Evolutionary conservation across 2,113 vertebrate species (phyloP), one percentile per base, ranked within the genome.

Genomic region (Pedionomus torquatus): DNA sequence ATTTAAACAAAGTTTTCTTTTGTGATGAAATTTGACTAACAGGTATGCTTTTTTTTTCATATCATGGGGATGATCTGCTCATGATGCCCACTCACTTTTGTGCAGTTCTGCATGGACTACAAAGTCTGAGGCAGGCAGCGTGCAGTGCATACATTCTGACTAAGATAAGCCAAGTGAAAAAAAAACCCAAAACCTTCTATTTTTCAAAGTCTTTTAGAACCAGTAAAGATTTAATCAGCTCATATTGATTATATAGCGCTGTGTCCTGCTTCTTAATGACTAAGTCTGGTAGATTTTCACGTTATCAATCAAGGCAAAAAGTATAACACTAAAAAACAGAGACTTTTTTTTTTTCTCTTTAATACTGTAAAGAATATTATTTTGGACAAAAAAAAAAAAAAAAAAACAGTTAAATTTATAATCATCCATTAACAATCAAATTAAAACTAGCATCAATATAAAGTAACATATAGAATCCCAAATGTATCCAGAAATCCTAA

Each of bases 191-290:
- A 31, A 31, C 17, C 19, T 77, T 77, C 6, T 81, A 31, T 80
- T 94, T 88, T 89, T 80, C 46, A 75, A 78, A 93, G 51, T 35
- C 55, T 92, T 86, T 89, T 35, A 54, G 51, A 83, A 81, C 41
- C 0, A 0, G 25, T 89, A 83, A 86, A 83, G 90, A 89, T 93
- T 88, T 92, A 89, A 87, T 81, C 90, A 93, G 51, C 19, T 77
- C 24, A 19, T 81, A 86, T 83, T 93, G 83, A 92, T 86, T 93
- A 54, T 49, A 54, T 43, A 33, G 19, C 54, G 54, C 21, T 54
- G 37, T 87, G 68, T 61, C 17, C 54, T 86, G 41, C 17, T 68
- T 96, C 63, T 83, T 80, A 90, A 80, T 77, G 68, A 83, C 21
- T 57, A 57, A 72, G 20, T 63, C 49, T 83, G 44, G 52, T 88